A percentile compares a stretch with the other conserved stretches of the same genome.
phyloP scores from a whole-genome alignment of 2,113 vertebrate genomes.

The Marcusenius ussheri region DNA sequence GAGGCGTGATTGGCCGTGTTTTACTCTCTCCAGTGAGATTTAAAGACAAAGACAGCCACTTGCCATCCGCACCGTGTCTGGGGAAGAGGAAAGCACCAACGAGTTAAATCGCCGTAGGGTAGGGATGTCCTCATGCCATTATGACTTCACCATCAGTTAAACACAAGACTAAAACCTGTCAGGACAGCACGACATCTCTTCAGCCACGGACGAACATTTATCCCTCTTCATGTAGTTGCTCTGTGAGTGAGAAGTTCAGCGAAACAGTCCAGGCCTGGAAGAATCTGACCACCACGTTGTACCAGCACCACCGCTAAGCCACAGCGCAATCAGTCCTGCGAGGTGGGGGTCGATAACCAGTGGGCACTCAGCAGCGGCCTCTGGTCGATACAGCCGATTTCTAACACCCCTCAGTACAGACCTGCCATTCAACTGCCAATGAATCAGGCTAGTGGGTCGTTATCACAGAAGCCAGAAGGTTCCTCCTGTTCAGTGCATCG shows the following conservation, averaged over 20 bases:
- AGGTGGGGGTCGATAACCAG: neutral
- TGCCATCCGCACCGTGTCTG: neutral
- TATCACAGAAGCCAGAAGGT: neutral
- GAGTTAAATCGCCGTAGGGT: neutral
- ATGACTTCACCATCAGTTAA: neutral
- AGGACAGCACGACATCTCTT: neutral
- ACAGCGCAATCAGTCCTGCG: neutral
- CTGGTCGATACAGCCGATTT: neutral
- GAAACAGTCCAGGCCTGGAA: neutral
- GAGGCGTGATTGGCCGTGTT: neutral
- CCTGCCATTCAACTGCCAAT: neutral
- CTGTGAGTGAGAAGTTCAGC: neutral
- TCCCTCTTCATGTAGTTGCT: neutral
- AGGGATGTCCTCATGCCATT: neutral
- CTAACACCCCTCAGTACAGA: neutral
- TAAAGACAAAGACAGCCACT: neutral
- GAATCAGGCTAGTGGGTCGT: neutral
- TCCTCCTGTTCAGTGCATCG: neutral
- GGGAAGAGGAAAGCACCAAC: neutral
- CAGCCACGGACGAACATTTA: neutral
- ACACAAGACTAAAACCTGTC: neutral
- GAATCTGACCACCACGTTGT: neutral
- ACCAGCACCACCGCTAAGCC: neutral
- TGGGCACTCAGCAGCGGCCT: neutral
- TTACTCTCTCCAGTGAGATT: neutral